Conservation (phyloP, 2,113 vertebrate species). For the Hemibagrus wyckioides region DNA sequence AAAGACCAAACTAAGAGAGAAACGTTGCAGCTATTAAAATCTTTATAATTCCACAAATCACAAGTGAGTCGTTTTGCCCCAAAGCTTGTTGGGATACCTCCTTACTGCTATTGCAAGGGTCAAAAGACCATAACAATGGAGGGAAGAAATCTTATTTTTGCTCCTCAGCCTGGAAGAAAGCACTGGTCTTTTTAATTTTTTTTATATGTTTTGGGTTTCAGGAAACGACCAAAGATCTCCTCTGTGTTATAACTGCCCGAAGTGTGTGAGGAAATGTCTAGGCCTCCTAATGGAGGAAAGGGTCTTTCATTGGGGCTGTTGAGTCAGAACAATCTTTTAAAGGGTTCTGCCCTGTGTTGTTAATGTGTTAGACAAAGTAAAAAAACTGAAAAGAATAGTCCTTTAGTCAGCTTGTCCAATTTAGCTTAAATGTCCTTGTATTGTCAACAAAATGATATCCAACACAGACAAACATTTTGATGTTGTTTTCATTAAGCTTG, state of each 20-base stretch:
- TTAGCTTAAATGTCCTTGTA: conserved; percentile 53
- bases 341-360: conserved; percentile 69
- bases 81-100: conserved; percentile 77
- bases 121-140: conserved; percentile 71
- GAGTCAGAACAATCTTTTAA: conserved; percentile 72
- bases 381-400: too few species aligned
- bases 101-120: conserved; percentile 73
- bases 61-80: conserved; percentile 81
- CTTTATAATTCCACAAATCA: conserved; percentile 81
- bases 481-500: conserved; percentile 45
- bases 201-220: conserved; percentile 44
- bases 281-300: conserved; percentile 72
- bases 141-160: conserved; percentile 76
- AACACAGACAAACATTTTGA: conserved; percentile 47
- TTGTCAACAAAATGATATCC: conserved; percentile 55
- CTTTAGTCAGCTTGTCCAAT: background rate
- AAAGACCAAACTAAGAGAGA: conserved; percentile 78
- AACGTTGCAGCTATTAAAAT: conserved; percentile 81
- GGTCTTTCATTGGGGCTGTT: conserved; percentile 71
- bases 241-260: conserved; percentile 77
- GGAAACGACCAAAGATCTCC: conserved; percentile 72
- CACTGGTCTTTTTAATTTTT: conserved; percentile 64
- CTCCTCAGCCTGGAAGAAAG: conserved; percentile 67
- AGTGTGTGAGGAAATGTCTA: conserved; percentile 75
- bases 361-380: background rate